These are phyloP conservation scores for Aquatica leii DNA, from an alignment of 2,888 invertebrate species.

Conservation along the genomic window DNA sequence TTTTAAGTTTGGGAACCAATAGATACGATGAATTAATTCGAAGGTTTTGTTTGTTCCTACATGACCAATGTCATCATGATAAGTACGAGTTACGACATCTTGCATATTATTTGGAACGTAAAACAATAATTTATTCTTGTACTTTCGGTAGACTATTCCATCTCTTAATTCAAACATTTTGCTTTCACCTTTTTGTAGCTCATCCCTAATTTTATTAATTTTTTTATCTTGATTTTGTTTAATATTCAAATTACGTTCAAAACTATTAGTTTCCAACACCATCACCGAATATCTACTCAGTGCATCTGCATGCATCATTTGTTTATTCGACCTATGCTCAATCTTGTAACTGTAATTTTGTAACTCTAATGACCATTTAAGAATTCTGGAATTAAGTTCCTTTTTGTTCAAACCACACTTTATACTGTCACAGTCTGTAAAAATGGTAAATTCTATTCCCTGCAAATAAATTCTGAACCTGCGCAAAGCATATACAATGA, in stretches of 20 bases:
- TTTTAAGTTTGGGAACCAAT: conserved; percentile 3
- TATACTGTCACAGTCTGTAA: conserved; percentile 49
- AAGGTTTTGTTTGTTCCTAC: not conserved
- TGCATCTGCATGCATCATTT: conserved; percentile 15
- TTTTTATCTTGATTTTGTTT: conserved; percentile 39
- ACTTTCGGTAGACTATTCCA: not conserved
- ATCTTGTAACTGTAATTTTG: conserved; percentile 19
- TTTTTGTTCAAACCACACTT: conserved; percentile 46
- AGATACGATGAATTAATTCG: not conserved
- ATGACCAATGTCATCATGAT: not conserved
- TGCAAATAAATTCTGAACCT: conserved; percentile 48
- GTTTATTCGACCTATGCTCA: not conserved
- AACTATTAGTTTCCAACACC: conserved; percentile 21
- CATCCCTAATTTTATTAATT: conserved; percentile 39
- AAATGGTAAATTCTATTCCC: conserved; percentile 46
- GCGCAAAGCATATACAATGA: conserved; percentile 32
- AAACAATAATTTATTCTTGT: not conserved
- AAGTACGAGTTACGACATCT: not conserved
- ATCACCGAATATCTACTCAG: not conserved
- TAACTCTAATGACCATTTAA: conserved; percentile 44
- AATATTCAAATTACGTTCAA: conserved; percentile 39
- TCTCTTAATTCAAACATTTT: not conserved
- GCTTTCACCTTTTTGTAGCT: conserved; percentile 34
- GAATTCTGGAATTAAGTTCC: conserved; percentile 47
- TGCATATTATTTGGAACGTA: not conserved